Conservation (phyloP, 2,113 vertebrate genomes). For the Scolopax mira region DNA sequence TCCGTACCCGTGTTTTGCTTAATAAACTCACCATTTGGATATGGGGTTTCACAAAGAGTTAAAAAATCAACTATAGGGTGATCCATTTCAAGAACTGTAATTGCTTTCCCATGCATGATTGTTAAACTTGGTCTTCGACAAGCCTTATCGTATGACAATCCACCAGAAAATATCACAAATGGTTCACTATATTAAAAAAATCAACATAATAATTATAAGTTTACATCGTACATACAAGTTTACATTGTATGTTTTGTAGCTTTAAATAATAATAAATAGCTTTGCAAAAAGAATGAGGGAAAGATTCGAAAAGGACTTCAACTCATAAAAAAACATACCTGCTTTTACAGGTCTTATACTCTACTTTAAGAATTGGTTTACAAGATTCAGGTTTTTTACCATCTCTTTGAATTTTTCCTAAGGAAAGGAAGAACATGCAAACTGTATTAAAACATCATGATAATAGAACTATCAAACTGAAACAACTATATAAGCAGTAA, state of each 20-base stretch:
- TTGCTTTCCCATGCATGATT: constrained; percentile 98
- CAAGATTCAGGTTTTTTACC: constrained; percentile 93
- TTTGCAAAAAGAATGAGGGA: not conserved
- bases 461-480: not conserved
- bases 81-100: constrained; percentile 98
- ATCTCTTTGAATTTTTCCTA: constrained; percentile 93
- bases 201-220: not conserved
- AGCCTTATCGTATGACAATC: constrained; percentile 93
- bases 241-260: not conserved
- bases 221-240: not conserved
- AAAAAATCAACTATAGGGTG: constrained; percentile 97
- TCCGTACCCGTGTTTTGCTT: not conserved
- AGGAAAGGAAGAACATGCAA: constrained; percentile 43
- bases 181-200: constrained; percentile 82
- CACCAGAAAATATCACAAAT: constrained; percentile 96
- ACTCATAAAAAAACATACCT: constrained; percentile 74
- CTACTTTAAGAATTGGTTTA: constrained; percentile 98
- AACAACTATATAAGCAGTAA: not conserved
- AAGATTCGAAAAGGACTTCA: not conserved
- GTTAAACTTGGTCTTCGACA: constrained; percentile 92
- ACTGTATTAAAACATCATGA: not conserved
- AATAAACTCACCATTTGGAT: constrained; percentile 89
- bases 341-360: constrained; percentile 94
- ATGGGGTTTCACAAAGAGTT: constrained; percentile 95
- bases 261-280: not conserved